Base-by-base conservation (phyloP, 2,888 invertebrate species). In the Cataglyphis cursor region DNA sequence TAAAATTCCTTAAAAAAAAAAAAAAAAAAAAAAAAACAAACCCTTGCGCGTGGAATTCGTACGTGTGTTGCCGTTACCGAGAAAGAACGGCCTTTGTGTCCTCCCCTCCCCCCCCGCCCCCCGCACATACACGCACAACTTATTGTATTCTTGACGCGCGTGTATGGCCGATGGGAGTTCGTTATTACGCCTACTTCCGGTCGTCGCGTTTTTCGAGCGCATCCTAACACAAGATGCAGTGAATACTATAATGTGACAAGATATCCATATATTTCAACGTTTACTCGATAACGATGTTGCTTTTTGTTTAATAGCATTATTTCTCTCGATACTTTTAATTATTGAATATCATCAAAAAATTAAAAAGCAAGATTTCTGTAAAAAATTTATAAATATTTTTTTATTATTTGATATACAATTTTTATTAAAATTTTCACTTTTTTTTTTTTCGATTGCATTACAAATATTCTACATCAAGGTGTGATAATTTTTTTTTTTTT, bases 181-280 rank as follows among this genome's bases (percentile, higher is more conserved):
- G 87, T 92, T 91, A 92, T 93, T 92, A 91, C 92, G 89, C 89
- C 89, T 91, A 92, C 92, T 93, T 93, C 93, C 93, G 93, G 89
- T 88, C 89, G 88, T 31, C 72, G 75, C 80, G 48, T 18, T 74
- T 62, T 41, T 74, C 75, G 70, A 81, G 57, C 65, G 59, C 74
- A 82, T 85, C 81, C 81, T 78, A 76, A 76, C 75, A 4, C 64
- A 28, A 68, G 31, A 21, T 41, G 51, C 51, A 35, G 41, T 64
- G 28, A n/a, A 68, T 38, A n/a, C 24, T 21, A 28, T 38, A 24
- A 44, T 65, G 75, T 68, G n/a, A 68, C 24, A 24, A 31, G 15
- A 3, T 31, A 31, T 73, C 54, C 35, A 18, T 35, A n/a, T 31
- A n/a, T 0, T n/a, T 59, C 3, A 6, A 51, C 51, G n/a, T 51